Base-by-base conservation (phyloP, 2,888 invertebrate species). In the Trissolcus brochymenae region DNA sequence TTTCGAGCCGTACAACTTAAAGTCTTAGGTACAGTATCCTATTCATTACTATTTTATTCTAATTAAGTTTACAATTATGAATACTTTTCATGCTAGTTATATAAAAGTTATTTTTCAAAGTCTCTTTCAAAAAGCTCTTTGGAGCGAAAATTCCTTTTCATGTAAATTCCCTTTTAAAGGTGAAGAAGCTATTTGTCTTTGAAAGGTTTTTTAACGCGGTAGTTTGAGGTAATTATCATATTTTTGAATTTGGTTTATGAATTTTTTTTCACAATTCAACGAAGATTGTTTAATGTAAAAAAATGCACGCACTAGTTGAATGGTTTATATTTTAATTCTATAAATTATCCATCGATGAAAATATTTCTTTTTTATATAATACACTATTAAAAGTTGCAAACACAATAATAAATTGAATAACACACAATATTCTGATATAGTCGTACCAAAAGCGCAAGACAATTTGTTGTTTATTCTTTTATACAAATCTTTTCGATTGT, bases 1-100 rank as follows among this genome's bases (percentile, higher is more conserved):
- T 95, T 95, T 90, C 93, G 95, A 91, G 95, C 95, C 35, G 92
- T 95, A 82, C 90, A 93, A 85, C 91, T 96, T 64, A 93, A 92
- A 85, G 94, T 96, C 71, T 94, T 95, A 92, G 95, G 95, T 95
- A 90, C 90, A 89, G 35, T 64, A 21, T 59, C 19, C 17, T 40
- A 66, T 67, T 68, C 59, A 55, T 68, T 66, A 59, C 40, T 49
- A 35, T 56, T 41, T 40, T 60, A 61, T 62, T 67, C 57, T 11
- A 74, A 61, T 73, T 51, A n/a, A 56, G 50, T 67, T 74, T 62
- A 60, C 62, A 56, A 57, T 61, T 66, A 66, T 43, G 17, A 6
- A 49, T 35, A 41, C 65, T 55, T 73, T 65, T 66, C 19, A 41
- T 56, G 61, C 16, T 56, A 4, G 73, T 43, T 41, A 25, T 57